Conservation (phyloP, 2,888 invertebrate species). For the Notodonta ziczac region DNA sequence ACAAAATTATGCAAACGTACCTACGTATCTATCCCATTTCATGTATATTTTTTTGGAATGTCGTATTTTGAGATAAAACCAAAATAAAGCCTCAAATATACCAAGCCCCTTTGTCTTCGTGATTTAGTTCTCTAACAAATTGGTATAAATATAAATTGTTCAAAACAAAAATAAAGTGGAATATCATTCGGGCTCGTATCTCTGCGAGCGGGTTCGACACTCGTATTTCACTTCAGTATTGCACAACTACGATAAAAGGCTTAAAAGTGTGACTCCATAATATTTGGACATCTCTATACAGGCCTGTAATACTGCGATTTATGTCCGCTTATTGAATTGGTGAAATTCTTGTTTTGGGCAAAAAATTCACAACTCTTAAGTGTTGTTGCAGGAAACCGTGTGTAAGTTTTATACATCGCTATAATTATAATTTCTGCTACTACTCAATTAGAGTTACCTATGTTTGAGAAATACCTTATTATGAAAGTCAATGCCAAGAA, state of each 20-base stretch:
- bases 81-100: neutral
- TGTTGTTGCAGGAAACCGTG: too few relatives aligned
- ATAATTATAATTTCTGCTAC: too few relatives aligned
- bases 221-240: constrained; percentile 57
- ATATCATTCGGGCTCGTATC: constrained; percentile 35
- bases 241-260: constrained; percentile 66
- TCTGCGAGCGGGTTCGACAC: constrained; percentile 42
- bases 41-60: constrained; percentile 1
- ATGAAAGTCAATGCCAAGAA: too few relatives aligned
- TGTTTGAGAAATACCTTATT: too few relatives aligned
- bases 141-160: constrained; percentile 6
- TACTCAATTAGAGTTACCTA: too few relatives aligned
- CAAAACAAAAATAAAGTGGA: constrained; percentile 32
- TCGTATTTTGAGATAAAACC: neutral
- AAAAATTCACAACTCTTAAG: too few relatives aligned
- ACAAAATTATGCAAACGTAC: neutral
- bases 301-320: neutral
- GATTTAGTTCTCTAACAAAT: neutral
- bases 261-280: constrained; percentile 51
- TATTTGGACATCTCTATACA: constrained; percentile 49
- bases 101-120: neutral
- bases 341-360: neutral
- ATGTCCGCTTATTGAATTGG: neutral
- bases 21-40: neutral
- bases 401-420: too few relatives aligned